Percentiles rank a stretch among this genome's conserved stretches.
phyloP scores from a whole-genome alignment of 1,140 invertebrate genomes.

The Camponotus vicinus region DNA sequence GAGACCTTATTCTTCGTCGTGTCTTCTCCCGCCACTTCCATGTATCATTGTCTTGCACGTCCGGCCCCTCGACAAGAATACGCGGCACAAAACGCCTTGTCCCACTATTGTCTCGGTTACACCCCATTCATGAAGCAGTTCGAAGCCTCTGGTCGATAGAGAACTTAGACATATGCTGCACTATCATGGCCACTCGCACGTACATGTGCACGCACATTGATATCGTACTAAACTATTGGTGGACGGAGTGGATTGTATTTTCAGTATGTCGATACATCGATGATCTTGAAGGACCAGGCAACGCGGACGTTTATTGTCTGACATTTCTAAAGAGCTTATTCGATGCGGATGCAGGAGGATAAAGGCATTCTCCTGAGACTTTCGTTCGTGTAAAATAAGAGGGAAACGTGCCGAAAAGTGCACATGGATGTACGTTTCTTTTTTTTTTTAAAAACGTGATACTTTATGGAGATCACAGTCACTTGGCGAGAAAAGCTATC shows the following conservation, averaged over 20 bases:
- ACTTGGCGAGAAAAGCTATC: not conserved
- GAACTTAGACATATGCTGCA: constrained; percentile 21
- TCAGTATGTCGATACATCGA: constrained; percentile 49
- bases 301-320: constrained; percentile 43
- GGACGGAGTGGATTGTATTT: constrained; percentile 45
- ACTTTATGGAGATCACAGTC: not conserved
- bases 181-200: not conserved
- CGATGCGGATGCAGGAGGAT: constrained; percentile 10
- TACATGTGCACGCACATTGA: constrained; percentile 19
- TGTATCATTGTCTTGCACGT: constrained; percentile 55
- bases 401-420: not conserved
- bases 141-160: constrained; percentile 51
- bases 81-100: constrained; percentile 42
- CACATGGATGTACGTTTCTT: not conserved
- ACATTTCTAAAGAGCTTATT: constrained; percentile 50
- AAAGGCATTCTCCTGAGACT: constrained; percentile 19
- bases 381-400: not conserved
- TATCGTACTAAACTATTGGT: constrained; percentile 37
- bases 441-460: not conserved
- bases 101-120: constrained; percentile 56
- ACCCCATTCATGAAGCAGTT: constrained; percentile 38
- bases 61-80: constrained; percentile 40
- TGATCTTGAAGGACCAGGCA: constrained; percentile 28
- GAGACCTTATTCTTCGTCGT: constrained; percentile 36
- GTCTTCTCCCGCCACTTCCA: not conserved